Base-by-base conservation (phyloP, 2,888 invertebrate species). In the Scelioninae gen. 2 region DNA sequence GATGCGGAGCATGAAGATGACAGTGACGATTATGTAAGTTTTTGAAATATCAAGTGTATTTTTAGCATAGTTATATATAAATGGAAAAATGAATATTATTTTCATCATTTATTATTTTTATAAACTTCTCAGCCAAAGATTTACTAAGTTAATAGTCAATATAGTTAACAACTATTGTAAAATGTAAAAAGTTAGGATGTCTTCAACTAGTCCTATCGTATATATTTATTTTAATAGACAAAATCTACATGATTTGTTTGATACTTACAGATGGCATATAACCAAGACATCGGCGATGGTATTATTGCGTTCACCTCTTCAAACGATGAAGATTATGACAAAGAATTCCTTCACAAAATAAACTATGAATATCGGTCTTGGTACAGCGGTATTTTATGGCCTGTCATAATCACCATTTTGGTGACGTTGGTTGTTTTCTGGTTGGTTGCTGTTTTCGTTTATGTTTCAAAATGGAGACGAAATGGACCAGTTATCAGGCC, bases 401-500 rank as follows among this genome's bases (percentile, higher is more conserved):
- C 81, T 0, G 73, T 83, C 7, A 11, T 83, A 18, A 80, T 78
- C 0, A 76, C 82, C 0, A 68, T 82, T 3, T 58, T 84, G 19
- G 76, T 79, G 2, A 80, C 79, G 1, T 16, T 82, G n/a, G 73
- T 81, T 5, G 43, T 83, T 3, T 73, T 82, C 4, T 65, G 84
- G 25, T 37, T 85, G 1, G 67, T 78, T 0, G 78, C 80, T 33
- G 75, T 83, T 1, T 81, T 80, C 0, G 65, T 82, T 3, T 79
- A 80, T 19, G 63, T 84, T 25, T 78, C 83, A 1, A 83, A 82
- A 58, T 81, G 84, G 15, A 80, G 78, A 15, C 80, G 81, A 60
- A 82, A 81, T 10, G 81, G 83, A 7, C 85, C 85, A 0, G 86
- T 85, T 0, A 81, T 86, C 37, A 83, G 86, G 74, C 83, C 85